A percentile compares a stretch with the other conserved stretches of the same genome.
phyloP scores from a whole-genome alignment of 2,888 invertebrate species.

The Apocheima hispidaria region DNA sequence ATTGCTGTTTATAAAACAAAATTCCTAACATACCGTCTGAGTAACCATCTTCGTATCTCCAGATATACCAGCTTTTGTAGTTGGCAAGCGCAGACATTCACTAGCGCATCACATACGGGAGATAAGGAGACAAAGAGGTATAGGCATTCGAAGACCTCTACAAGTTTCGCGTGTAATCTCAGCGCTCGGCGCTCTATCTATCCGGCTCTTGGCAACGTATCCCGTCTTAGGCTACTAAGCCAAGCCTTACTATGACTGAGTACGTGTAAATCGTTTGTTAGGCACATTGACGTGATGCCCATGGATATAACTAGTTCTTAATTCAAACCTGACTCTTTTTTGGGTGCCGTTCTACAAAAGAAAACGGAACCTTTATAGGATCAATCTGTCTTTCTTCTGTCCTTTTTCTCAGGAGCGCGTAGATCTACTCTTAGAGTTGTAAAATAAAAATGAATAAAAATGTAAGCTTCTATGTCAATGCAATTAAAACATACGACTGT shows the following conservation, averaged over 20 bases:
- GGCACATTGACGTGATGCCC: slow-evolving; percentile 56
- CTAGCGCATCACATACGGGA: slow-evolving; percentile 39
- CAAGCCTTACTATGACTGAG: slow-evolving; percentile 59
- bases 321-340: too few relatives aligned
- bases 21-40: slow-evolving; percentile 1
- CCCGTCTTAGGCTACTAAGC: slow-evolving; percentile 41
- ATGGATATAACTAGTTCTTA: slow-evolving; percentile 62
- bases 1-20: not conserved
- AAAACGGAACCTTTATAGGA: too few relatives aligned
- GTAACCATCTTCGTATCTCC: slow-evolving; percentile 6
- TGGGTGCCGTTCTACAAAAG: too few relatives aligned
- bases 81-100: slow-evolving; percentile 42
- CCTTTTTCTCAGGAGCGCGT: too few relatives aligned
- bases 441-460: too few relatives aligned
- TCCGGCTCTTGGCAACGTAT: slow-evolving; percentile 41
- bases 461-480: too few relatives aligned
- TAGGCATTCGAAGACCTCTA: slow-evolving; percentile 42
- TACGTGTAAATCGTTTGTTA: slow-evolving; percentile 62
- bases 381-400: too few relatives aligned
- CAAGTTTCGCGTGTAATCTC: slow-evolving; percentile 43
- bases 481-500: too few relatives aligned
- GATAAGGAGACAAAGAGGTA: slow-evolving; percentile 47
- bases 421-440: too few relatives aligned
- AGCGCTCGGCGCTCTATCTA: slow-evolving; percentile 39
- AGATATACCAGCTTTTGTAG: slow-evolving; percentile 34